Base-by-base conservation (phyloP, 2,797 vertebrate genomes). In the Sphaeramia orbicularis region DNA sequence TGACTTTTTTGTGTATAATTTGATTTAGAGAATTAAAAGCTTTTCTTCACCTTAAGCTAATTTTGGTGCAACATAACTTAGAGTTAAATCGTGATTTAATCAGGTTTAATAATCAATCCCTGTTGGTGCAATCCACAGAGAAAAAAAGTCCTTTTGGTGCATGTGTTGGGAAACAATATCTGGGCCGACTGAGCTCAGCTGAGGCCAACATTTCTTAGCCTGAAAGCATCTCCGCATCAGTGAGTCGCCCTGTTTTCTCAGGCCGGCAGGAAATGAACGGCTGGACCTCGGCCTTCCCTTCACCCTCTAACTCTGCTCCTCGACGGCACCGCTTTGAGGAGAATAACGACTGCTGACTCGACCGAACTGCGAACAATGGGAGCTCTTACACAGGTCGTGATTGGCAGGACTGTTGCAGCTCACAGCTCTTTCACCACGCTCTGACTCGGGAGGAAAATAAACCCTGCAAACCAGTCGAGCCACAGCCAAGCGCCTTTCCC, bases 191-290 rank as follows among this genome's bases (percentile, higher is more conserved):
- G 10, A 51, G 43, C 18, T 45, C 62, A 78, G 71, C 67, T 56
- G 63, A 40, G 57, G 42, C 43, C 58, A 15, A 63, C 43, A 30
- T 41, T 65, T 53, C 41, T 42, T 1, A 19, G 45, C 51, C 42
- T 1, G 43, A 16, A 43, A 59, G 61, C 1, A 3, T 37, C 19
- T 53, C 9, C 2, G 40, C 65, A 69, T 74, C 62, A 21, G 13
- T 49, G 76, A 51, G 36, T 30, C 66, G 53, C 36, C 48, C 45
- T 36, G 52, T 53, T 57, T 50, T 53, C 58, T 75, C 70, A 52
- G 71, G n/a, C 47, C 53, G 19, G 52, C 65, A 75, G 81, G 81
- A 76, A 86, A 79, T 63, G 32, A 35, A 10, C 9, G 66, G 63
- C 71, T 15, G 65, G 59, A 73, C 57, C 56, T 43, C 52, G 14